Evolutionary conservation across 2,888 invertebrate genomes (phyloP).

Genomic region (Clivina fossor): DNA sequence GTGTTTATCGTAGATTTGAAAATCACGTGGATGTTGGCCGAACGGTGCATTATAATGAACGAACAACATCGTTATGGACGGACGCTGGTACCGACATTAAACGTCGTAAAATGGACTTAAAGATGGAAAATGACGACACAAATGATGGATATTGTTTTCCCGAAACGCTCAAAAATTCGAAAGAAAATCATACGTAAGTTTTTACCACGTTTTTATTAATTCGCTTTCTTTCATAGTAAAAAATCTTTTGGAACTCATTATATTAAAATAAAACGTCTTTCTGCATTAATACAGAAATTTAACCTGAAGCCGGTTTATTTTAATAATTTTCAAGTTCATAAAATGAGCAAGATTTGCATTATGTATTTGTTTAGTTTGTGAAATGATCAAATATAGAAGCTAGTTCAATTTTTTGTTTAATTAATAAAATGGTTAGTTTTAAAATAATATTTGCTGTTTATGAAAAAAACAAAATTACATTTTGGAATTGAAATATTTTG

Average conservation of each 20-base stretch:
- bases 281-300: too few relatives aligned
- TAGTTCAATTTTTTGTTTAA: too few relatives aligned
- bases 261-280: too few relatives aligned
- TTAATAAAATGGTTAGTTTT: too few relatives aligned
- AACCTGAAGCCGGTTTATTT: too few relatives aligned
- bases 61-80: slow-evolving; percentile 44
- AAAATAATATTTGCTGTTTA: too few relatives aligned
- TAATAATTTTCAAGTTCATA: too few relatives aligned
- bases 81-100: slow-evolving; percentile 58
- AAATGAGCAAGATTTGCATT: too few relatives aligned
- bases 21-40: slow-evolving; percentile 64
- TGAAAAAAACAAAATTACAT: too few relatives aligned
- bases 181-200: slow-evolving; percentile 52
- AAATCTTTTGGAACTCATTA: neutral
- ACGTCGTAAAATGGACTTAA: slow-evolving; percentile 66
- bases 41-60: slow-evolving; percentile 44
- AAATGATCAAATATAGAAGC: too few relatives aligned
- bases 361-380: too few relatives aligned
- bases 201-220: neutral
- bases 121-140: slow-evolving; percentile 64
- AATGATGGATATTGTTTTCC: slow-evolving; percentile 69
- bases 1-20: slow-evolving; percentile 59
- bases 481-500: too few relatives aligned
- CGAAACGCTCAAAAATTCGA: slow-evolving; percentile 52
- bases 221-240: neutral